phyloP scores from a whole-genome alignment of 2,113 vertebrate species.

The Megalops atlanticus region DNA sequence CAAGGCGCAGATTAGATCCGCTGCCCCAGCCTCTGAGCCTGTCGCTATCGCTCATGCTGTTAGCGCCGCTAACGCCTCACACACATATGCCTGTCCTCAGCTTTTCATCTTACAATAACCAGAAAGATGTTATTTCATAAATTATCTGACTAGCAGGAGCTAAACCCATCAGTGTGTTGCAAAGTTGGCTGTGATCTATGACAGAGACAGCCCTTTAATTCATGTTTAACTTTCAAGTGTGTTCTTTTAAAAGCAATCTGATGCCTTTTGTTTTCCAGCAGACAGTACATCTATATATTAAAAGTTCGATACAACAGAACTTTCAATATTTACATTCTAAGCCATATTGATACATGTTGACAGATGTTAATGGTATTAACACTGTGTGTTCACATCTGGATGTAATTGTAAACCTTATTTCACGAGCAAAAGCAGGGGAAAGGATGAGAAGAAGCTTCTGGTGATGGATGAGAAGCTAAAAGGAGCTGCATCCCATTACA shows the following conservation, averaged over 20 bases:
- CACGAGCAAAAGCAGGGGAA: too few relatives aligned
- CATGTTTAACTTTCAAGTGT: too few relatives aligned
- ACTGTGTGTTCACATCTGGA: too few relatives aligned
- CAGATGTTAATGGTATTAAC: too few relatives aligned
- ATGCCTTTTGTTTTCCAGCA: not conserved
- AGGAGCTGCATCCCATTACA: too few relatives aligned
- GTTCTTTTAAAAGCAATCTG: conserved; percentile 25
- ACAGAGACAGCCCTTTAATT: not conserved
- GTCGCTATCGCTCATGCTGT: not conserved
- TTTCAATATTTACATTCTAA: too few relatives aligned
- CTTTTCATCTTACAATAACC: conserved; percentile 1
- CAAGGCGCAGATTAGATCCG: conserved; percentile 34
- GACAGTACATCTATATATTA: too few relatives aligned
- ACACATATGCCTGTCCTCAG: not conserved
- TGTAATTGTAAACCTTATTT: too few relatives aligned
- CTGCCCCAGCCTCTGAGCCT: conserved; percentile 20
- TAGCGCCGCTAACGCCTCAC: conserved; percentile 9
- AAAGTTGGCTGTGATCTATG: not conserved
- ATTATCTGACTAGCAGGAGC: not conserved
- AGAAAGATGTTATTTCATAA: conserved; percentile 3
- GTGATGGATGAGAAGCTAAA: too few relatives aligned
- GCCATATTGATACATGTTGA: too few relatives aligned
- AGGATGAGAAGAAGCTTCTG: too few relatives aligned
- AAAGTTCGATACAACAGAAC: too few relatives aligned
- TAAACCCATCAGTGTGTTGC: not conserved